These are phyloP conservation scores for Carettochelys insculpta DNA, from an alignment of 2,113 vertebrate species.

Conservation along the genomic window DNA sequence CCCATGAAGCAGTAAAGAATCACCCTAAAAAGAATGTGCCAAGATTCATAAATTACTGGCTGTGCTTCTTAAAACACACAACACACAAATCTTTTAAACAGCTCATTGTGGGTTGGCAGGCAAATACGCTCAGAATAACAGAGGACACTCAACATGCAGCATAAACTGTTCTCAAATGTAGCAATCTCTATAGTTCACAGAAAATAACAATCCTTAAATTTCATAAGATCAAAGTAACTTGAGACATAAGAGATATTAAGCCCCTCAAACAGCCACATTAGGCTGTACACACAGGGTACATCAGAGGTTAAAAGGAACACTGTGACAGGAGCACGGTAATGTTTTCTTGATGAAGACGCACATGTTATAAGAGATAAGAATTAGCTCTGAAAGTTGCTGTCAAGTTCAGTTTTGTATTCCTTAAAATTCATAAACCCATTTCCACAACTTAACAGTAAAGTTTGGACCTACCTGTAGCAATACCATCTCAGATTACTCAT, in stretches of 20 bases:
- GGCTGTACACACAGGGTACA: neutral
- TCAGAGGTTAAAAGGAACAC: neutral
- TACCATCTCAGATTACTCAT: too few relatives aligned
- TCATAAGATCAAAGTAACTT: conserved; percentile 7
- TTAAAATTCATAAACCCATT: neutral
- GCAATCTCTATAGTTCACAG: neutral
- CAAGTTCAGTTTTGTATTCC: neutral
- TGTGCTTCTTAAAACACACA: neutral
- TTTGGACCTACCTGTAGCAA: neutral
- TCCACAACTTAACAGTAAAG: neutral
- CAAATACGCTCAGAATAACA: neutral
- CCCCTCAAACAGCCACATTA: neutral
- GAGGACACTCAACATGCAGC: neutral
- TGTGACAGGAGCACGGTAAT: fast-evolving
- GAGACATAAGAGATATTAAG: neutral
- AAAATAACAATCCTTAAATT: neutral
- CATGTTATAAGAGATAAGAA: neutral
- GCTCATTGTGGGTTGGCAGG: conserved; percentile 1
- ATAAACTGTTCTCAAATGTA: neutral
- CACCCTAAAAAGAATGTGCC: neutral
- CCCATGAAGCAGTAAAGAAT: neutral
- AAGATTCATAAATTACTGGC: neutral
- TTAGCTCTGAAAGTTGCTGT: neutral
- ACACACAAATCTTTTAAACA: neutral
- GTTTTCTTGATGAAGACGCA: neutral